Conservation (phyloP, 2,888 invertebrate species). For the Xylota sylvarum region DNA sequence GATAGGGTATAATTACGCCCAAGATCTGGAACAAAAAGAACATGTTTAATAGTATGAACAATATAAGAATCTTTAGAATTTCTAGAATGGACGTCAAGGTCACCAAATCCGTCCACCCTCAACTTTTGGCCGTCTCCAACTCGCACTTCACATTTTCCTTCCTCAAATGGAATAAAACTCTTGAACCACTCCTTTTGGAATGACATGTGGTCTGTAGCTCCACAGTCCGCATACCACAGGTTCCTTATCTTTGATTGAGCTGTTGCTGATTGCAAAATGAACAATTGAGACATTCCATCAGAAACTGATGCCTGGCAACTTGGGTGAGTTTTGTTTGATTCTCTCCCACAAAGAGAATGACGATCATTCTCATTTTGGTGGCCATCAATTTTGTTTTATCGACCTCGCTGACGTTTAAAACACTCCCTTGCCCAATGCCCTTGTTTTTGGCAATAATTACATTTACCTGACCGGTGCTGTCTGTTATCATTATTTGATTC, state of each 20-base stretch:
- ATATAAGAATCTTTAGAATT: no score
- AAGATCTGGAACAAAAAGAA: conserved; percentile 50
- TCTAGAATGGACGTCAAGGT: conserved; percentile 21
- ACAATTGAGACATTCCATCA: conserved; percentile 44
- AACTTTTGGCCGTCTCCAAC: conserved; percentile 53
- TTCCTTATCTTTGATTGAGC: no score
- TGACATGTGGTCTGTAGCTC: no score
- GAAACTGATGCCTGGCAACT: background rate
- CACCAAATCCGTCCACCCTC: no score
- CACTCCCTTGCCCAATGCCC: no score
- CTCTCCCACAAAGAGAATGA: no score
- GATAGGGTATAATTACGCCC: conserved; percentile 63
- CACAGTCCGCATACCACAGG: no score
- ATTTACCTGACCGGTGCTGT: conserved; percentile 52
- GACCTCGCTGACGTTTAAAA: conserved; percentile 48
- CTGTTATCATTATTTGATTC: conserved; percentile 19
- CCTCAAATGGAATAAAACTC: conserved; percentile 16
- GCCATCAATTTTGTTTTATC: conserved; percentile 52
- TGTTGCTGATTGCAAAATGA: conserved; percentile 40
- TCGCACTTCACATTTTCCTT: conserved; percentile 21
- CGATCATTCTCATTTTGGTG: conserved; percentile 48
- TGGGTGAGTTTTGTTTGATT: conserved; percentile 14
- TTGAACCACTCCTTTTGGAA: conserved; percentile 49
- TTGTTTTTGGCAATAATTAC: no score
- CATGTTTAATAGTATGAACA: no score